A percentile compares a stretch with the other conserved stretches of the same genome.
These are phyloP conservation scores for Rapana venosa DNA, from an alignment of 2,888 invertebrate genomes.

Conservation along the genomic window DNA sequence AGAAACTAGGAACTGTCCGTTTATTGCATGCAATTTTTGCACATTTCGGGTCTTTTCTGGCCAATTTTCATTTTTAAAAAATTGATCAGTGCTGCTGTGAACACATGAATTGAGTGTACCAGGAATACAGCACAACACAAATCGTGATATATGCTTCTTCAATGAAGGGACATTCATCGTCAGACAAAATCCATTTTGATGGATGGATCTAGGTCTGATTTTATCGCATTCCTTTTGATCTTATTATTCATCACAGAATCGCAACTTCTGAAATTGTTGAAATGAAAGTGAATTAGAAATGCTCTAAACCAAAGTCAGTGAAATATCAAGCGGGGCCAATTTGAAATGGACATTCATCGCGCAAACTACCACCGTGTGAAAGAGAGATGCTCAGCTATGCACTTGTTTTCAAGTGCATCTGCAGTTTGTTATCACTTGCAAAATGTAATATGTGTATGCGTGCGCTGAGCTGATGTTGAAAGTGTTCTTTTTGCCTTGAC, in stretches of 20 bases:
- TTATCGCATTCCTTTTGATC: too few relatives aligned
- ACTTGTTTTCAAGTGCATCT: not conserved
- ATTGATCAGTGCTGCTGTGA: not conserved
- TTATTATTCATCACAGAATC: not conserved
- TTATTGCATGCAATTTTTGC: not conserved
- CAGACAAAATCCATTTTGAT: not conserved
- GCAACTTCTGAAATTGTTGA: not conserved
- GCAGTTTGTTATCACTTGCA: not conserved
- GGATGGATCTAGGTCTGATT: too few relatives aligned
- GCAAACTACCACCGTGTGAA: not conserved
- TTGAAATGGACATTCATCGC: not conserved
- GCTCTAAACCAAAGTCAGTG: not conserved
- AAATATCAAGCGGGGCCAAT: not conserved
- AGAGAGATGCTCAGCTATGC: not conserved
- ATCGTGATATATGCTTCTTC: not conserved
- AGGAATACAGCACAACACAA: too few relatives aligned
- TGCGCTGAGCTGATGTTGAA: not conserved
- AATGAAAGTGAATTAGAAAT: not conserved
- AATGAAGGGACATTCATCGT: not conserved
- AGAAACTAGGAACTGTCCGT: not conserved
- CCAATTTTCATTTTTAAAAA: not conserved
- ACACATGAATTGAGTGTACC: not conserved
- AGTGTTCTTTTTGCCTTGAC: slow-evolving; percentile 9
- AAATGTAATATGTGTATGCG: not conserved
- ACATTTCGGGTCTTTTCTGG: not conserved